Conservation (phyloP, 2,888 invertebrate species). For the Caenorhabditis sp. region DNA sequence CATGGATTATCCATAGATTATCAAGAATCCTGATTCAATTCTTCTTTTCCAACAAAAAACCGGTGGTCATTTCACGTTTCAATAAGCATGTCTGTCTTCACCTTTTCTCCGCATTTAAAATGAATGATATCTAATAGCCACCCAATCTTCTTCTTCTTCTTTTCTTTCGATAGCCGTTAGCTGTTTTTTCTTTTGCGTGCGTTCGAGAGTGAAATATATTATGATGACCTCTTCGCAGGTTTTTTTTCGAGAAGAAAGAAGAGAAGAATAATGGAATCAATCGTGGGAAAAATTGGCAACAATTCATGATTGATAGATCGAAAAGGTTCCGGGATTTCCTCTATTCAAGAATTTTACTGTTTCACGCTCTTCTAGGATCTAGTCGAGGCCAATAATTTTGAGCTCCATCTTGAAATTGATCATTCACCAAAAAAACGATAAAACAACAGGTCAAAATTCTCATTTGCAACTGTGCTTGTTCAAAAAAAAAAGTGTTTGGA, state of each 20-base stretch:
- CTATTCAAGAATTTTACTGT: too few relatives aligned
- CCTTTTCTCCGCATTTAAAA: neutral
- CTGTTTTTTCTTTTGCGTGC: neutral
- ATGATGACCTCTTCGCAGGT: neutral
- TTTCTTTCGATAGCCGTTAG: neutral
- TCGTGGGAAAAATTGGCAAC: neutral
- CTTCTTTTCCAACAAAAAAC: neutral
- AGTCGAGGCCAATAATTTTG: too few relatives aligned
- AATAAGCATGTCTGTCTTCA: neutral
- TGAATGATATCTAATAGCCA: neutral
- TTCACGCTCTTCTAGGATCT: too few relatives aligned
- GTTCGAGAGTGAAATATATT: too few relatives aligned
- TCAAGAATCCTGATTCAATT: neutral
- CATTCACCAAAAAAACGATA: too few relatives aligned
- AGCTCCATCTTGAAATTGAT: too few relatives aligned
- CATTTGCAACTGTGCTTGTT: too few relatives aligned
- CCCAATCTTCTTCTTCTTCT: too few relatives aligned
- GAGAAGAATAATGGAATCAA: neutral
- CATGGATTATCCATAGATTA: neutral
- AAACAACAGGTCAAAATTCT: too few relatives aligned
- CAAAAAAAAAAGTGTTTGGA: too few relatives aligned
- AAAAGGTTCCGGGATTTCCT: too few relatives aligned
- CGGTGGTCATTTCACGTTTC: constrained; percentile 1
- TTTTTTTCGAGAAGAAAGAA: neutral
- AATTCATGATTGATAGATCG: neutral